phyloP scores from a whole-genome alignment of 2,888 invertebrate species.

The Trichopria drosophilae region DNA sequence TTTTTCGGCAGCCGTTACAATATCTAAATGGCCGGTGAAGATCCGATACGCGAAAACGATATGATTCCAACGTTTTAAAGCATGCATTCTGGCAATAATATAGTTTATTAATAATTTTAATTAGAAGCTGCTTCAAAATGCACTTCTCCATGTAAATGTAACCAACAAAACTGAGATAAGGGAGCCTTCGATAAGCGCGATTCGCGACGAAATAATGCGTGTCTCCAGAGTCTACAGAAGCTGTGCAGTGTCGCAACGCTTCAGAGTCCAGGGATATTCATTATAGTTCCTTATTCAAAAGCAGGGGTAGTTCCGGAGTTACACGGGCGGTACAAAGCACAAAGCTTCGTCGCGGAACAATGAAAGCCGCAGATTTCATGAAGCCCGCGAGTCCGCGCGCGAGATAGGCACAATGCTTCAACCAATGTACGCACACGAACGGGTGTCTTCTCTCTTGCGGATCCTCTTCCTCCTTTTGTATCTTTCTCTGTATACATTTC shows the following conservation, averaged over 20 bases:
- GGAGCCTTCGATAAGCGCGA: no score
- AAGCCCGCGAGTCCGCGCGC: slow-evolving; percentile 46
- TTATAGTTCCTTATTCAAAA: slow-evolving; percentile 58
- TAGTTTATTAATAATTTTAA: no score
- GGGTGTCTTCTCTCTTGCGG: slow-evolving; percentile 26
- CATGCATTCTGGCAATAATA: no score
- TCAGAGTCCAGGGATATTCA: slow-evolving; percentile 51
- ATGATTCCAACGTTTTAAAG: no score
- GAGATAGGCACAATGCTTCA: slow-evolving; percentile 58
- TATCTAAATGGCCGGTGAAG: no score
- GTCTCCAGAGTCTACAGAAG: no score
- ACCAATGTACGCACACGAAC: slow-evolving; percentile 45
- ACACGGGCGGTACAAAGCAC: slow-evolving; percentile 54
- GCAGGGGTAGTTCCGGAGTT: slow-evolving; percentile 55
- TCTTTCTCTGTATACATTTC: slow-evolving; percentile 34
- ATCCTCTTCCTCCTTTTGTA: slow-evolving; percentile 28
- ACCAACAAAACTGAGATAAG: no score
- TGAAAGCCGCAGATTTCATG: slow-evolving; percentile 56
- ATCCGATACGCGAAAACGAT: no score
- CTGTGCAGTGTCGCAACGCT: slow-evolving; percentile 30
- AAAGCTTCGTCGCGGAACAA: slow-evolving; percentile 55
- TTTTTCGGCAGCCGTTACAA: no score
- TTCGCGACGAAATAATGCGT: no score
- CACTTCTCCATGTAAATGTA: no score
- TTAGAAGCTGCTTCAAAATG: no score